These are phyloP conservation scores for Cantharis flavilabris DNA, from an alignment of 2,888 invertebrate genomes.

Conservation along the genomic window DNA sequence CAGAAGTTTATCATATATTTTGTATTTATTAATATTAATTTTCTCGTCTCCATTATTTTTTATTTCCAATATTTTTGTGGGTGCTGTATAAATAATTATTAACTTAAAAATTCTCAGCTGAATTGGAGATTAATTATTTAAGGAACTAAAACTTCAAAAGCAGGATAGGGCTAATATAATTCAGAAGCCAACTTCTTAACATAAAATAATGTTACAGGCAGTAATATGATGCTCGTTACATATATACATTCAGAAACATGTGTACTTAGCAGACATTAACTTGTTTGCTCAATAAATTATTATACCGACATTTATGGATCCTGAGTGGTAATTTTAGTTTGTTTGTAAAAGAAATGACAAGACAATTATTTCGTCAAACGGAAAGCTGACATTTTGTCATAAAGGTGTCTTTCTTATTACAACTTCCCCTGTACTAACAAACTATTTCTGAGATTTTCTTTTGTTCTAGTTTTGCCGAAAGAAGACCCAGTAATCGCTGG, in stretches of 20 bases:
- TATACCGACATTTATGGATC: not conserved
- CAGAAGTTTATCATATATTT: no score
- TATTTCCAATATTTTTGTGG: no score
- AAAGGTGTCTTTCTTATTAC: not conserved
- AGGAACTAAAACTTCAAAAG: not conserved
- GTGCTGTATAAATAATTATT: not conserved
- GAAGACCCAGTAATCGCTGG: conserved; percentile 78
- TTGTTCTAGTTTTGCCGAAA: conserved; percentile 62
- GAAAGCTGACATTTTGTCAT: no score
- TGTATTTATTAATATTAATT: no score
- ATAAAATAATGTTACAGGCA: not conserved
- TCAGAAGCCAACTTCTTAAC: not conserved
- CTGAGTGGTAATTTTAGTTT: not conserved
- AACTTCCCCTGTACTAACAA: not conserved
- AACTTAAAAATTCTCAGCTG: not conserved
- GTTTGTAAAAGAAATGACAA: not conserved
- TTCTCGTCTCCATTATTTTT: no score
- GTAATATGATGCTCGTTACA: not conserved
- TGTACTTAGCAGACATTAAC: not conserved
- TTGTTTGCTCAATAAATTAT: not conserved
- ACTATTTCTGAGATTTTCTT: not conserved
- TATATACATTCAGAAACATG: not conserved
- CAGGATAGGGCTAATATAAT: not conserved
- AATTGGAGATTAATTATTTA: not conserved
- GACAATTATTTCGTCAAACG: not conserved